Base-by-base conservation (phyloP, 2,113 vertebrate genomes). In the Eira barbara region DNA sequence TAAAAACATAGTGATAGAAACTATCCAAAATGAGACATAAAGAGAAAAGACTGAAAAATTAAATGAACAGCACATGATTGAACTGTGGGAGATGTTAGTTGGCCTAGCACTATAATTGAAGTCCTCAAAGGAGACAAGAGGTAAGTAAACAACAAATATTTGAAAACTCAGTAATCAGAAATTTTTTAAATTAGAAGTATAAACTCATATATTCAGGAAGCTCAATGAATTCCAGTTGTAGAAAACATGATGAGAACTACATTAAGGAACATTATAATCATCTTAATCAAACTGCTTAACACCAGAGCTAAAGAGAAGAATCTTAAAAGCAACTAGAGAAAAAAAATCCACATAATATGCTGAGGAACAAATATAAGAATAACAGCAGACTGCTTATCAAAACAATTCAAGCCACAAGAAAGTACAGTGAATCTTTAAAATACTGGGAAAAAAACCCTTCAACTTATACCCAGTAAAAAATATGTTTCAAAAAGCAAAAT, bases 1-100 rank as follows among this genome's bases (percentile, higher is more conserved):
- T 94, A 36, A 94, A 89, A 69, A 61, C 63, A 29, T 15, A 89
- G 65, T 42, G 76, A 52, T 39, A 88, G 84, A 89, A 94, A 94
- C 52, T 80, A 82, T 52, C 52, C 9, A 61, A 59, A 57, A 81
- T 13, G 25, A 81, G 88, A 89, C 74, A 94, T 34, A 59, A 87
- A 87, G 49, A 94, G 17, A 71, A 81, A 81, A 59, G 49, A 17
- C 12, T 81, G 23, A n/a, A 87, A 83, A 89, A 71, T 80, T 36
- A 94, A 71, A 82, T 61, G 34, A 94, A 73, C 4, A 18, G 78
- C 27, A 13, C 29, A 42, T 82, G 18, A 82, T 31, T 80, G 11
- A 89, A 36, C 27, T 89, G 34, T 89, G 65, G 61, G 65, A 88
- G 67, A 49, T 59, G 20, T 36, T 39, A 36, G 27, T 23, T n/a